Base-by-base conservation (phyloP, 1,140 invertebrate species). In the Wasmannia auropunctata region DNA sequence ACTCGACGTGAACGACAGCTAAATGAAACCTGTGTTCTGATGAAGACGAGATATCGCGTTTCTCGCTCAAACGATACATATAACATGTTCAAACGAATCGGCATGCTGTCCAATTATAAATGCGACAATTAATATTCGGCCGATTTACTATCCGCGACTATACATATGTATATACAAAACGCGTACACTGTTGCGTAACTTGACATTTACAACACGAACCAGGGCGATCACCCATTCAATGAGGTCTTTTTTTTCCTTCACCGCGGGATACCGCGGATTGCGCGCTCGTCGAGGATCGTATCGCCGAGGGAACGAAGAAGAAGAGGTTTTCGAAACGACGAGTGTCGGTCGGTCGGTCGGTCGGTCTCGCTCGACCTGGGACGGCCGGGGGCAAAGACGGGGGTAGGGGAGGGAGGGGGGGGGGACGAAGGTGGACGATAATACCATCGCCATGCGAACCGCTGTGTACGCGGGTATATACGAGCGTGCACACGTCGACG, bases 321-420 rank as follows among this genome's bases (percentile, higher is more conserved):
- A 56, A n/a, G n/a, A n/a, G n/a, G 51, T 80, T 80, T 80, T 80
- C 46, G 77, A 69, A 80, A 80, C 25, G 34, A 70, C 63, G 28
- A 62, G 5, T 31, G 34, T 51, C 76, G 28, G n/a, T 22, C 14
- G n/a, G 14, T 67, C 63, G 56, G 8, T 22, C n/a, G 54, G 22
- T 22, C 25, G 58, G 16, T 19, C 70, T 74, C 51, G 72, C 72
- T 63, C 40, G 58, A 54, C 28, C 31, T 46, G 54, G 22, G 10
- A n/a, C 25, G 40, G 22, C 25, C 14, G 46, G 63, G 16, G 34
- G 6, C 22, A 70, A 25, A 51, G 79, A 74, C 43, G 65, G 69
- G 6, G 60, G 14, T 40, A 40, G 37, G 37, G 37, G 37, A 40
- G 8, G 43, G 14, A 43, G n/a, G n/a, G n/a, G n/a, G n/a, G n/a